Evolutionary conservation across 2,888 invertebrate genomes (phyloP).

Genomic region (Limnephilus auricula): DNA sequence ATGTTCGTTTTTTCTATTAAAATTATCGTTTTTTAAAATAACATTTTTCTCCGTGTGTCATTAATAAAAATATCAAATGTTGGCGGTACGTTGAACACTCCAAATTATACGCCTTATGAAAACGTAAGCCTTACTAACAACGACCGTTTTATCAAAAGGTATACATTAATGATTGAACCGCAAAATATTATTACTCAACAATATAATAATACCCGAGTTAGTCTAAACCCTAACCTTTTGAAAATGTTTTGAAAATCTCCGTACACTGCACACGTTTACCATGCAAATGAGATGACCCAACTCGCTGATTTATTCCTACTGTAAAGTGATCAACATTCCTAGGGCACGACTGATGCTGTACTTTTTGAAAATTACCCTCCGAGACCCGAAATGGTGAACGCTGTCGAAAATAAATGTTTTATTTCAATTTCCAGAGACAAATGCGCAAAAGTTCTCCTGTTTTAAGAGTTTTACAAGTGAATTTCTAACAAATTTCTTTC

Average conservation of each 20-base stretch:
- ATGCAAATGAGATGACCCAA: constrained; percentile 43
- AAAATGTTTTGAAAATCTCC: not conserved
- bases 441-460: not conserved
- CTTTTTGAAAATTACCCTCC: constrained; percentile 29
- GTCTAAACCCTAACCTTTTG: not conserved
- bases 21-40: no score
- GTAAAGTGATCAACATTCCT: constrained; percentile 34
- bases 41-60: no score
- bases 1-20: no score
- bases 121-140: not conserved
- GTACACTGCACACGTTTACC: not conserved
- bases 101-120: no score
- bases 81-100: no score
- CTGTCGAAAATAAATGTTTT: constrained; percentile 4
- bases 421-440: not conserved
- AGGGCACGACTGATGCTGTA: constrained; percentile 19
- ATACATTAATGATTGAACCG: not conserved
- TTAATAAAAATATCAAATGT: no score
- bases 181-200: not conserved
- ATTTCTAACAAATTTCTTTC: constrained; percentile 7
- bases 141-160: not conserved
- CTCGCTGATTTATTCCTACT: constrained; percentile 36
- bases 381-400: not conserved
- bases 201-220: not conserved
- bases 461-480: constrained; percentile 8